These are phyloP conservation scores for Gobius niger DNA, from an alignment of 2,113 vertebrate genomes.

Conservation along the genomic window DNA sequence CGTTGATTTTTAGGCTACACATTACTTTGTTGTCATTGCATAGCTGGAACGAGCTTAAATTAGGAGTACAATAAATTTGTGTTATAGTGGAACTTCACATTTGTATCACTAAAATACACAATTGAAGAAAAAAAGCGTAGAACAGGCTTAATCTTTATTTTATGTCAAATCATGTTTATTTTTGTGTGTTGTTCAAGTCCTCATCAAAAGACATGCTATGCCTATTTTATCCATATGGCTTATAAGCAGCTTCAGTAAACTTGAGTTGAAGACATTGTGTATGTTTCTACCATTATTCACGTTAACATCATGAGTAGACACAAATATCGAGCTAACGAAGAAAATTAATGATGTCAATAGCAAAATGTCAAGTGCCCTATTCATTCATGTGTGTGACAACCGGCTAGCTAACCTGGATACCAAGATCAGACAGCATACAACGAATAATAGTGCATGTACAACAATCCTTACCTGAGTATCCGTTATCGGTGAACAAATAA, in stretches of 20 bases:
- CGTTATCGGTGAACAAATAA: not conserved
- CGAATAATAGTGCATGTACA: constrained; percentile 9
- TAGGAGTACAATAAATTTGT: too few species aligned
- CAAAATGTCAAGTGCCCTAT: not conserved
- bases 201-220: too few species aligned
- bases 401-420: constrained; percentile 43
- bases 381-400: not conserved
- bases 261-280: not conserved
- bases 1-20: too few species aligned
- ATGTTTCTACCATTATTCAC: not conserved
- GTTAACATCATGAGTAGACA: not conserved
- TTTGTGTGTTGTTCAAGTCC: too few species aligned
- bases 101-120: too few species aligned
- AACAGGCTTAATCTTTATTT: too few species aligned
- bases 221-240: not conserved
- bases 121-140: too few species aligned
- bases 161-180: too few species aligned
- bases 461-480: constrained; percentile 42
- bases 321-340: not conserved
- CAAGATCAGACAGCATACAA: not conserved
- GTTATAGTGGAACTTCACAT: too few species aligned
- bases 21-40: too few species aligned
- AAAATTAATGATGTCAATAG: not conserved
- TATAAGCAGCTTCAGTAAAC: not conserved
- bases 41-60: too few species aligned